Base-by-base conservation (phyloP, 2,888 invertebrate genomes). In the Phortica okadai region DNA sequence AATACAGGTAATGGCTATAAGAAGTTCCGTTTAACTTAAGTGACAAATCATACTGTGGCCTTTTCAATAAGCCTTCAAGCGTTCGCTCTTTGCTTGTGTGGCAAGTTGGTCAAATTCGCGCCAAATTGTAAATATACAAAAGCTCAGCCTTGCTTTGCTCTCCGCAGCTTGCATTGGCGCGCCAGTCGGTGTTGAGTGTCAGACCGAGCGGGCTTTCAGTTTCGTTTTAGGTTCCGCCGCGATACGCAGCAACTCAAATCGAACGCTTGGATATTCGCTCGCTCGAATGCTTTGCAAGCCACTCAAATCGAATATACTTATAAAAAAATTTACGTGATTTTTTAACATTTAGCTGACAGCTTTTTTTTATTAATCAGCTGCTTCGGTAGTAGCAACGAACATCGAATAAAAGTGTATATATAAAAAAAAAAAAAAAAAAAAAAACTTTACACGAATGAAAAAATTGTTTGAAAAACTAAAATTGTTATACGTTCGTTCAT, bases 151-250 rank as follows among this genome's bases (percentile, higher is more conserved):
- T 56, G 54, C 41, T 56, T 45, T n/a, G 21, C 45, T 54, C 73
- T 62, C 25, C 72, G 72, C 76, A 58, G 69, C 50, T 42, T 72
- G 77, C 83, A 77, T 80, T 81, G 80, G 75, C 78, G 77, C 77
- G 82, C 82, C 83, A 80, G 83, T 79, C 79, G 58, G 77, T 73
- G 73, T 54, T 67, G 74, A 74, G 79, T 59, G 33, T 59, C 77
- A 11, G 78, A 76, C 76, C 64, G 75, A 44, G 80, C 73, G 79
- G 78, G 83, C 83, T 87, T 89, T 89, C 89, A 89, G 89, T 89
- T 89, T 89, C 89, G 84, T 85, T 89, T 88, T 87, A 74, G 81
- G 78, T 85, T 84, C 85, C 82, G 86, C 74, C 83, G 84, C 80
- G 87, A 80, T 75, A 78, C 82, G 85, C 83, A 85, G 83, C 83